phyloP scores from a whole-genome alignment of 2,888 invertebrate species.

The Drosophila colorata region DNA sequence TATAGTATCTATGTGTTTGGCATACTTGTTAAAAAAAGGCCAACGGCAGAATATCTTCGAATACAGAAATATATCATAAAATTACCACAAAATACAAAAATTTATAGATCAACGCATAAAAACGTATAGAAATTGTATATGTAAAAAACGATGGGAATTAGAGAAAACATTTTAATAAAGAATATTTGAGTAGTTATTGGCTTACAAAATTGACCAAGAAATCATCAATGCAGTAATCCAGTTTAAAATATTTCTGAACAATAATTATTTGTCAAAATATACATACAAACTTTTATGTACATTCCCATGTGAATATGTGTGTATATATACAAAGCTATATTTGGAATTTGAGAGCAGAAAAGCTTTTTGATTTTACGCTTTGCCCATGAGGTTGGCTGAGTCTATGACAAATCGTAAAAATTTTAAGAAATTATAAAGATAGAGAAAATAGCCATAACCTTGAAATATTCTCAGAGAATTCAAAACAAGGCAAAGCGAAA shows the following conservation, averaged over 20 bases:
- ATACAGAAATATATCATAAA: background rate
- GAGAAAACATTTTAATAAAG: background rate
- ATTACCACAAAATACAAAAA: background rate
- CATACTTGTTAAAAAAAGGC: background rate
- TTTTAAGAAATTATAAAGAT: constrained; percentile 38
- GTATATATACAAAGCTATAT: constrained; percentile 31
- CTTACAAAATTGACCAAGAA: background rate
- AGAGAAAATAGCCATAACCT: constrained; percentile 55
- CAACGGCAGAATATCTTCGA: constrained; percentile 1
- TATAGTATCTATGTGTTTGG: constrained; percentile 10
- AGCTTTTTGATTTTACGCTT: constrained; percentile 14
- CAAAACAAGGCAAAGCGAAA: constrained; percentile 29
- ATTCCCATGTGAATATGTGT: background rate
- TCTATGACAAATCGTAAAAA: constrained; percentile 37
- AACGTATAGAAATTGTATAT: no score
- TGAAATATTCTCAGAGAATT: constrained; percentile 43
- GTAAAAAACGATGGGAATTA: no score
- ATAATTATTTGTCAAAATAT: constrained; percentile 11
- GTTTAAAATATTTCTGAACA: constrained; percentile 14
- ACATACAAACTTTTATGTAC: constrained; percentile 1
- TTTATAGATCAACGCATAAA: no score
- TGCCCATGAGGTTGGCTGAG: constrained; percentile 19
- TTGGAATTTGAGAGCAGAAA: constrained; percentile 46
- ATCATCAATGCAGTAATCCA: constrained; percentile 4
- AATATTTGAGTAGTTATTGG: background rate